Evolutionary conservation across 2,113 vertebrate species (phyloP).

Genomic region (Butastur rufipennis): DNA sequence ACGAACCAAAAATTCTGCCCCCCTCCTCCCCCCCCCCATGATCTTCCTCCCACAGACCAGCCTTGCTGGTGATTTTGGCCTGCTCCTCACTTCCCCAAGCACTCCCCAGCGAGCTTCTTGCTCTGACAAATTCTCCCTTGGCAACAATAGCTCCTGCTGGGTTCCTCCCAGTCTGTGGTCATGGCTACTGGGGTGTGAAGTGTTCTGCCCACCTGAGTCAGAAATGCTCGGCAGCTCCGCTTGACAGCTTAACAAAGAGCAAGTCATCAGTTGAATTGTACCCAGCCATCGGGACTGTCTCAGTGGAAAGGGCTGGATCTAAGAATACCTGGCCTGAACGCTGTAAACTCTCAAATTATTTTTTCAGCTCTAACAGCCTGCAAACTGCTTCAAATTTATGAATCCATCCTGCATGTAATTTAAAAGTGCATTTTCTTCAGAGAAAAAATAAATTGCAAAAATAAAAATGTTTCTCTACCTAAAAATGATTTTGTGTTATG

Average conservation of each 20-base stretch:
- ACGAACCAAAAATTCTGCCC: background rate
- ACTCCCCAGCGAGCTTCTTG: background rate
- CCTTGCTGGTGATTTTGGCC: background rate
- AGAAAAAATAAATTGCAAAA: background rate
- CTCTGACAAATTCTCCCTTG: slow-evolving; percentile 25
- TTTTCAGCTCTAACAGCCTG: background rate
- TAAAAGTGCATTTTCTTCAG: background rate
- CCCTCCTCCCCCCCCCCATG: background rate
- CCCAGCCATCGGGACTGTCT: background rate
- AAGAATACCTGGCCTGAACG: accelerated
- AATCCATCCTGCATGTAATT: background rate
- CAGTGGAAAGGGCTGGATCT: background rate
- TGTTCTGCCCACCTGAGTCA: slow-evolving; percentile 29
- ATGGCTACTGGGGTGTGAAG: background rate
- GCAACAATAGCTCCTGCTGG: background rate
- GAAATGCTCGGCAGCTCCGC: background rate
- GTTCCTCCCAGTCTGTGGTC: slow-evolving; percentile 10
- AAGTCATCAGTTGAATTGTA: background rate
- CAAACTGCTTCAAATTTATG: background rate
- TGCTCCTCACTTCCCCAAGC: background rate
- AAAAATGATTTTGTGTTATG: background rate
- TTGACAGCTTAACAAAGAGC: background rate
- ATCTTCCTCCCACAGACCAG: background rate
- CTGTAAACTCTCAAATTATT: background rate
- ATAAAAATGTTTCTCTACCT: background rate